Conservation (phyloP, 2,113 vertebrate genomes). For the Hyaena hyaena region DNA sequence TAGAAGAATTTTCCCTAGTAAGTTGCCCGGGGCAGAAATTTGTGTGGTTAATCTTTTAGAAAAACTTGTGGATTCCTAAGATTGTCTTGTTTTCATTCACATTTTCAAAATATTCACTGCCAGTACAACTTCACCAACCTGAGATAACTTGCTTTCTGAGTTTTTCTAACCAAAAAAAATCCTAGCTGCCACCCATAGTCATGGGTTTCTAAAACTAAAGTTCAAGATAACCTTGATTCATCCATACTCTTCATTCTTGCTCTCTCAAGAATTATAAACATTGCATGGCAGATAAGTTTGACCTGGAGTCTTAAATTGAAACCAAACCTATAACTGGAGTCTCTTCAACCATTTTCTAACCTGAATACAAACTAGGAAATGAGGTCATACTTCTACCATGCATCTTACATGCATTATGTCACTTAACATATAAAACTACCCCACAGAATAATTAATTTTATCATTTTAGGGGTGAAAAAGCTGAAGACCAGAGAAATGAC, state of each 20-base stretch:
- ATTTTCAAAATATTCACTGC: neutral
- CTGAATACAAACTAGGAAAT: neutral
- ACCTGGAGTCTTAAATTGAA: neutral
- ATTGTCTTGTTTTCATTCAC: neutral
- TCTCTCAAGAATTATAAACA: neutral
- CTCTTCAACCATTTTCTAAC: neutral
- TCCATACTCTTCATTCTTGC: neutral
- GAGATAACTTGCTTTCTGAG: neutral
- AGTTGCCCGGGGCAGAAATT: neutral
- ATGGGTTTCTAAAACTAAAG: neutral
- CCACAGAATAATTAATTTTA: constrained; percentile 22
- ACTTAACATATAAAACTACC: neutral
- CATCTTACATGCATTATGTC: constrained; percentile 4
- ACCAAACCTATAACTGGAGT: neutral
- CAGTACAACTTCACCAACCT: neutral
- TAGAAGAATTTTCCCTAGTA: neutral
- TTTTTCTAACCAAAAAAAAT: constrained; percentile 13
- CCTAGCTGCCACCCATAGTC: neutral
- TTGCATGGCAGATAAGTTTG: neutral
- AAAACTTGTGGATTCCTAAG: neutral
- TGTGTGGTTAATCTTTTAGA: constrained; percentile 31
- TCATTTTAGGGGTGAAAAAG: neutral
- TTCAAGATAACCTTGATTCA: neutral
- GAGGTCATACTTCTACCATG: neutral
- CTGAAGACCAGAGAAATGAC: neutral